These are phyloP conservation scores for Tiliqua scincoides DNA, from an alignment of 2,113 vertebrate genomes.

Conservation along the genomic window DNA sequence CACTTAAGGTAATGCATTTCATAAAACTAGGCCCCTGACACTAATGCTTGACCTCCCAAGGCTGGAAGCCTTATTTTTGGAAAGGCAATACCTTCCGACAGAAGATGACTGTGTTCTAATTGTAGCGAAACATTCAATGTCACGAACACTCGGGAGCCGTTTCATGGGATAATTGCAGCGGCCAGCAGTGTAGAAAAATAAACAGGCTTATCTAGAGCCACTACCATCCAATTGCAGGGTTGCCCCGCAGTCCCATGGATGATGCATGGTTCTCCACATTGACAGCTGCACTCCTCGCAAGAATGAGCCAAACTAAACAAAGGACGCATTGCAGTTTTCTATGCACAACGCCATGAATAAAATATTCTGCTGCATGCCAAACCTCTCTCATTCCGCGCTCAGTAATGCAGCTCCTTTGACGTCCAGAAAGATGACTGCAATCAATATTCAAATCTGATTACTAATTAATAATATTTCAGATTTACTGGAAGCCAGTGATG, in stretches of 20 bases:
- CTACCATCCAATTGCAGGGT: conserved; percentile 9
- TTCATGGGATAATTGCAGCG: conserved; percentile 12
- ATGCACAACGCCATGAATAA: conserved; percentile 17
- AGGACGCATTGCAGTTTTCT: neutral
- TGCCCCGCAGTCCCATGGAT: conserved; percentile 23
- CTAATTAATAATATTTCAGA: conserved; percentile 29
- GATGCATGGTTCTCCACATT: neutral
- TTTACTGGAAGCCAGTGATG: neutral
- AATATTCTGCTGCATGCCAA: neutral
- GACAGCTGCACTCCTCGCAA: conserved; percentile 24
- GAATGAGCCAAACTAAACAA: conserved; percentile 31
- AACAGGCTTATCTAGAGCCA: conserved; percentile 10
- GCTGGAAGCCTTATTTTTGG: conserved; percentile 2
- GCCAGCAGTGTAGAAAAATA: neutral
- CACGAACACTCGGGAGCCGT: neutral
- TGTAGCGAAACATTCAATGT: conserved; percentile 5
- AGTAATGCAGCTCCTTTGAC: neutral
- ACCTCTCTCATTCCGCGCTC: neutral
- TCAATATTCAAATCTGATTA: neutral
- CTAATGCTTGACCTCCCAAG: conserved; percentile 7
- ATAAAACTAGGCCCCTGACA: conserved; percentile 23
- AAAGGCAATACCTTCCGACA: conserved; percentile 16
- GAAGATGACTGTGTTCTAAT: neutral
- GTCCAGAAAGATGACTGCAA: neutral
- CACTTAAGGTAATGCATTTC: conserved; percentile 36